Evolutionary conservation across 2,888 invertebrate species (phyloP), one percentile per base, ranked within the genome.

Genomic region (Drosophila nigricruria): DNA sequence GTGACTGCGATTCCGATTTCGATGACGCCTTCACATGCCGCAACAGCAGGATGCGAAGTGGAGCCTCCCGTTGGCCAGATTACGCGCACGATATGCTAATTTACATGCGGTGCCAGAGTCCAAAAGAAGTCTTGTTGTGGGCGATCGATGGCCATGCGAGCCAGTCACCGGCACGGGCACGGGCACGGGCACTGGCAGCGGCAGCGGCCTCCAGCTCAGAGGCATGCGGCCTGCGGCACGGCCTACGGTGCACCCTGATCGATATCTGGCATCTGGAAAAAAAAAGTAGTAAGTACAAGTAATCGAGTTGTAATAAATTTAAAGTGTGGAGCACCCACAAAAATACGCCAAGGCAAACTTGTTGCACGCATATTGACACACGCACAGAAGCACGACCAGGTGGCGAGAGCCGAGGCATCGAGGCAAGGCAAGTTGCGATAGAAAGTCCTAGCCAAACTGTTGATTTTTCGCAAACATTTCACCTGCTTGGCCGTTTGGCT

Each of bases 271-370:
- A 70, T 68, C 72, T 65, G 70, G 62, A 56, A 80, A 88, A 84
- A 83, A 90, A 75, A n/a, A n/a, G 90, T 79, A 89, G 86, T 86
- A 86, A 86, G 81, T 86, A 90, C 89, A 82, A 86, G 90, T 87
- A 90, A 90, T 86, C 90, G 90, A 83, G 89, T 79, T 89, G 86
- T 88, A 86, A 86, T 86, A 86, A 86, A 86, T 86, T 90, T 83
- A 58, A 81, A 89, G 89, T 89, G 89, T 84, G 88, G 77, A 73
- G 74, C 90, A 85, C 90, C 85, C 85, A 88, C 88, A 79, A 89
- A 70, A 73, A 69, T 70, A 23, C 77, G 70, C 59, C 65, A 61
- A 70, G 72, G 74, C 71, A 77, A 79, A 85, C 84, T 84, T 84
- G 84, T 89, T 89, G 84, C 90, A 89, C 90, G 84, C 84, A 85